A percentile compares a stretch with the other conserved stretches of the same genome.
Evolutionary conservation across 2,888 invertebrate genomes (phyloP).

Genomic region (Drosophila kambysellisi): DNA sequence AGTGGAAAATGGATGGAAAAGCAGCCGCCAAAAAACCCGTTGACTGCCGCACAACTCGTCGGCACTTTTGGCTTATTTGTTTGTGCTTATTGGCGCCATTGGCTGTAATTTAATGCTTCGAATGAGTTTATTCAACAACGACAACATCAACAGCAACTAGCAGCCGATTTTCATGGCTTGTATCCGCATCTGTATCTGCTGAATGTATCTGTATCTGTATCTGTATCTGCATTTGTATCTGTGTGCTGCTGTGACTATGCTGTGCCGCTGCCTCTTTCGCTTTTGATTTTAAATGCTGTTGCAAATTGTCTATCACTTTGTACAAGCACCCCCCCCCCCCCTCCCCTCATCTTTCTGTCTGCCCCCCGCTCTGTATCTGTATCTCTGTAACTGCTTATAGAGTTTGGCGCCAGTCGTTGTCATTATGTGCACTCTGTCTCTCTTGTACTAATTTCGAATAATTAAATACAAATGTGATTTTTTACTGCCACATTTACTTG

Average conservation of each 20-base stretch:
- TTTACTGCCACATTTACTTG: conserved; percentile 42
- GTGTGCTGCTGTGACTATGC: conserved; percentile 1
- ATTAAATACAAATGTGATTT: conserved; percentile 72
- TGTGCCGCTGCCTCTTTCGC: conserved; percentile 7
- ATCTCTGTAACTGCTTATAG: not conserved
- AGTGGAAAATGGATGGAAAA: not conserved
- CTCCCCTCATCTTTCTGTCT: rapidly evolving
- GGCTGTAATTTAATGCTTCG: conserved; percentile 77
- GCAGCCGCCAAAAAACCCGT: conserved; percentile 18
- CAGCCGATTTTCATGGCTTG: conserved; percentile 41
- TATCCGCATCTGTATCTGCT: conserved; percentile 8
- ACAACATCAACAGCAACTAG: conserved; percentile 26
- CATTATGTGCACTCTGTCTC: conserved; percentile 38
- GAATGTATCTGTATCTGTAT: conserved; percentile 6
- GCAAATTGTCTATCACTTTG: conserved; percentile 30
- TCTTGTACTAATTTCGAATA: conserved; percentile 62
- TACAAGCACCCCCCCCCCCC: not conserved
- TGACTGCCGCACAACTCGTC: conserved; percentile 8
- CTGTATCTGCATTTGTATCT: conserved; percentile 5
- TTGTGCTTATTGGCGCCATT: conserved; percentile 61
- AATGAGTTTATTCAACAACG: conserved; percentile 71
- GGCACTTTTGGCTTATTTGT: conserved; percentile 52
- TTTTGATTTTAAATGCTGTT: conserved; percentile 39
- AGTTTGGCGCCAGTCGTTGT: conserved; percentile 21
- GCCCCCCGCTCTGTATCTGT: not conserved